Evolutionary conservation across 2,797 vertebrate genomes (phyloP).

Genomic region (Thamnophis elegans): DNA sequence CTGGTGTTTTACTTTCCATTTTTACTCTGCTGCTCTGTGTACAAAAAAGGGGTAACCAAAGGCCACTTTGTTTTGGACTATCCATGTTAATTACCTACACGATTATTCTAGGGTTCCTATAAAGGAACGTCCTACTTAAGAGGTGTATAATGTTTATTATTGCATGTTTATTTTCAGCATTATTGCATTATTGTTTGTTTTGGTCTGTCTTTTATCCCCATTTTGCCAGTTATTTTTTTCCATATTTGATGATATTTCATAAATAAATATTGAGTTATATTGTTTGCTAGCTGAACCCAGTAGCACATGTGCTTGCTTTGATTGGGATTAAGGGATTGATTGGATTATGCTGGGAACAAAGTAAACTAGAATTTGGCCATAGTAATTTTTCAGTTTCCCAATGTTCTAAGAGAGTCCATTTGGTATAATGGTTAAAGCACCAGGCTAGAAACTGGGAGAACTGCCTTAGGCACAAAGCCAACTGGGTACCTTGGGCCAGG

Average conservation of each 20-base stretch:
- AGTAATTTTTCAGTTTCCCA: not conserved
- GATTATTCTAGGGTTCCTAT: not conserved
- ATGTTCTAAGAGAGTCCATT: not conserved
- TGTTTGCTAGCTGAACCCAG: not conserved
- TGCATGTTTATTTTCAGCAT: not conserved
- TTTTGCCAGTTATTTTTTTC: not conserved
- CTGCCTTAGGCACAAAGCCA: not conserved
- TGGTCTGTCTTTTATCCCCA: not conserved
- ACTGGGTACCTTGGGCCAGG: not conserved
- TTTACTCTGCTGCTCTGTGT: not conserved
- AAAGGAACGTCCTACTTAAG: not conserved
- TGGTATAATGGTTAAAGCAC: not conserved
- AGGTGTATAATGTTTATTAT: not conserved
- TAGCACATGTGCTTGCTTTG: not conserved
- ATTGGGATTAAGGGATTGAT: not conserved
- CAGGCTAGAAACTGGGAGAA: not conserved
- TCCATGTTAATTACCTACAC: not conserved
- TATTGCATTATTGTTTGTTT: not conserved
- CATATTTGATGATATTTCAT: not conserved
- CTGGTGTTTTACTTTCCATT: not conserved
- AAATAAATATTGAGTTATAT: not conserved
- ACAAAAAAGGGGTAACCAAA: not conserved
- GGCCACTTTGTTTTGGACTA: not conserved
- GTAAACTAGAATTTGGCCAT: not conserved
- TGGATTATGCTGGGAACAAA: not conserved